Percentiles rank a stretch among this genome's conserved stretches.
These are phyloP conservation scores for Protophormia terraenovae DNA, from an alignment of 2,888 invertebrate genomes.

Conservation along the genomic window DNA sequence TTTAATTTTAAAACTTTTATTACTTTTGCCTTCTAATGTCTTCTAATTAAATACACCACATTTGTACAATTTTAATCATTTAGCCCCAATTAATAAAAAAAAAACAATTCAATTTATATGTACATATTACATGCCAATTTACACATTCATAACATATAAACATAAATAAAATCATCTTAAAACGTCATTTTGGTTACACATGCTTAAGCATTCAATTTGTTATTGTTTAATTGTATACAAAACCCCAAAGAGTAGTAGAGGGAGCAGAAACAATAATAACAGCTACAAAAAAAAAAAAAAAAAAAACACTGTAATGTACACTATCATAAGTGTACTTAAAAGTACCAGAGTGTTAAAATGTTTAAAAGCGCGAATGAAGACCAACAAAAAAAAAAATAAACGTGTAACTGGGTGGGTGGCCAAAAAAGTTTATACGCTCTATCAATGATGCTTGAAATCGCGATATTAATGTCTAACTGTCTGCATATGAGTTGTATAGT, in stretches of 20 bases:
- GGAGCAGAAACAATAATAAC: background rate
- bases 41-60: background rate
- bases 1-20: background rate
- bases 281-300: too few species aligned
- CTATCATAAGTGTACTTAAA: background rate
- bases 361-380: constrained; percentile 17
- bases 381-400: background rate
- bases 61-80: background rate
- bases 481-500: constrained; percentile 25
- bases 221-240: constrained; percentile 11
- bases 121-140: constrained; percentile 48
- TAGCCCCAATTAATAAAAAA: background rate
- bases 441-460: constrained; percentile 66
- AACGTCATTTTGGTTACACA: constrained; percentile 62
- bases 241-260: background rate
- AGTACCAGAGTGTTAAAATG: constrained; percentile 51
- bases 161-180: constrained; percentile 38
- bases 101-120: constrained; percentile 4
- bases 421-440: constrained; percentile 65
- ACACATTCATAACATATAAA: constrained; percentile 40
- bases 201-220: constrained; percentile 58
- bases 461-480: constrained; percentile 41
- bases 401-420: constrained; percentile 61
- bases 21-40: background rate
- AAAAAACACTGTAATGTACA: constrained; percentile 3